Conservation (phyloP, 1,140 invertebrate genomes). For the Calycopis cecrops region DNA sequence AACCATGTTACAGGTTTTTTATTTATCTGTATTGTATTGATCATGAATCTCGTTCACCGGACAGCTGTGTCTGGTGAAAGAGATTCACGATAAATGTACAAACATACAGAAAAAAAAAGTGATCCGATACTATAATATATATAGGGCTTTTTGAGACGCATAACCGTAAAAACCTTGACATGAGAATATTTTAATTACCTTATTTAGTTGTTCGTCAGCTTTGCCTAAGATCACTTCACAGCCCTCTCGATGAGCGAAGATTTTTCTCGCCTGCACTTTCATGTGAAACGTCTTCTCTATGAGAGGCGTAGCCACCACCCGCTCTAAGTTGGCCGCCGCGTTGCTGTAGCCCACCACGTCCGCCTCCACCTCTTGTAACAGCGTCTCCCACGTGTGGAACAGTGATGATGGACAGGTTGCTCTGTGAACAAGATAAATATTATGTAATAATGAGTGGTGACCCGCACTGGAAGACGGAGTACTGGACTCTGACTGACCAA, state of each 20-base stretch:
- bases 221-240: slow-evolving; percentile 93
- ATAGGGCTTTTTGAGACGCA: too few relatives aligned
- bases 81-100: too few relatives aligned
- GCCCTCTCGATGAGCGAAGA: slow-evolving; percentile 93
- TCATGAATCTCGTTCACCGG: too few relatives aligned
- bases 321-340: slow-evolving; percentile 87
- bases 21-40: too few relatives aligned
- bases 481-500: too few relatives aligned
- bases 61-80: too few relatives aligned
- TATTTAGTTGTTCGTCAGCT: slow-evolving; percentile 91
- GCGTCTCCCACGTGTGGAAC: slow-evolving; percentile 93
- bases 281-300: slow-evolving; percentile 93
- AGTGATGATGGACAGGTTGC: slow-evolving; percentile 87
- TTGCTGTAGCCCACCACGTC: slow-evolving; percentile 94
- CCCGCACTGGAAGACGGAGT: too few relatives aligned
- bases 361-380: slow-evolving; percentile 94
- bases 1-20: too few relatives aligned
- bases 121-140: too few relatives aligned
- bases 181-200: slow-evolving; percentile 56
- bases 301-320: slow-evolving; percentile 88
- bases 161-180: too few relatives aligned
- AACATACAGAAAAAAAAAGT: too few relatives aligned
- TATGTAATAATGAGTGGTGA: too few relatives aligned
- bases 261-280: slow-evolving; percentile 94
- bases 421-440: slow-evolving; percentile 69